Base-by-base conservation (phyloP, 1,140 invertebrate genomes). In the Drosophila arawakana region DNA sequence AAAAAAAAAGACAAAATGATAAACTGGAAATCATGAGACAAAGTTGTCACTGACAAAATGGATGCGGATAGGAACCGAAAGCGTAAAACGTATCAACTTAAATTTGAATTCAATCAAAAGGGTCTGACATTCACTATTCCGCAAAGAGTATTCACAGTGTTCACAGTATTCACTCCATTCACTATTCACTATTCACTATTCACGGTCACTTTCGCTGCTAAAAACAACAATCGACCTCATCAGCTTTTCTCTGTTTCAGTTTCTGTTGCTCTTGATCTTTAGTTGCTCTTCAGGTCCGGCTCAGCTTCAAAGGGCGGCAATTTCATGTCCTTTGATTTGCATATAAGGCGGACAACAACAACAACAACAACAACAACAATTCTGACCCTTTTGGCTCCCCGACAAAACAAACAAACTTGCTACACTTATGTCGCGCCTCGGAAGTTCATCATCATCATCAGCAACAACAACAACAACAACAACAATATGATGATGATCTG, bases 151-250 rank as follows among this genome's bases (percentile, higher is more conserved):
- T 65, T 46, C 49, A 43, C 18, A 11, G 30, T n/a, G 39, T 41
- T 55, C 52, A 57, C 3, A 5, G 15, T 49, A 41, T 37, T 65
- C 52, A 35, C 15, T 44, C 25, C 37, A 67, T 67, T 73, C 73
- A 69, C 76, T 55, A 71, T 71, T 84, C n/a, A n/a, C n/a, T n/a
- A n/a, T n/a, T n/a, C 74, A 76, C 69, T 21, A 66, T 60, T 70
- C 72, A 76, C 68, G 73, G 73, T 76, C 73, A 76, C 73, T 76
- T 76, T 76, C 73, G 73, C 73, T 68, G 37, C 59, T 59, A 58
- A 80, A 83, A 80, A 83, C 83, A 89, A 88, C 83, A 88, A 88
- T 88, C 77, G 67, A 49, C 39, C 84, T 88, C 83, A 88, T 88
- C 84, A 88, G 73, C 35, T 39, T 43, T 49, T 39, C 15, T 11